Conservation (phyloP, 2,113 vertebrate genomes). For the Marmota flaviventris region DNA sequence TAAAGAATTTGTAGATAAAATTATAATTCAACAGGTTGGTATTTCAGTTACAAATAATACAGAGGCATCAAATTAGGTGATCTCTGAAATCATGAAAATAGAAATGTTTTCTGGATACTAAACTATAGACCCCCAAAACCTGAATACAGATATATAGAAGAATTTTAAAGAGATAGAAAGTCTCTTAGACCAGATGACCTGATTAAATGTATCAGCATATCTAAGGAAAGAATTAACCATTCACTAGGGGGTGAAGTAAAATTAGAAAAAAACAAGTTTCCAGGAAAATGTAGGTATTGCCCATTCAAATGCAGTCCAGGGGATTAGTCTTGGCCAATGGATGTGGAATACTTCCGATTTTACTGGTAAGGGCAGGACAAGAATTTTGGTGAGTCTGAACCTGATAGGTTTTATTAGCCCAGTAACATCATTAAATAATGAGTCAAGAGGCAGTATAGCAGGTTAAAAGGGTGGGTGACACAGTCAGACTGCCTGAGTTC, state of each 20-base stretch:
- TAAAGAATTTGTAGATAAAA: constrained; percentile 58
- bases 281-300: neutral
- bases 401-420: neutral
- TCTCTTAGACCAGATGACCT: neutral
- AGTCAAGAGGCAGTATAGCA: neutral
- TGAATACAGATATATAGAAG: neutral
- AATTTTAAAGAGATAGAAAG: constrained; percentile 6
- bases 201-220: constrained; percentile 25
- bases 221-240: neutral
- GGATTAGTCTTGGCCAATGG: neutral
- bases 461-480: neutral
- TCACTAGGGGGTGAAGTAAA: neutral
- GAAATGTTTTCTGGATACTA: constrained; percentile 57
- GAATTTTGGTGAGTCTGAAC: neutral
- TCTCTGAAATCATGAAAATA: neutral
- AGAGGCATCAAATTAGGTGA: constrained; percentile 7
- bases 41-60: constrained; percentile 55
- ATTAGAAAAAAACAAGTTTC: neutral
- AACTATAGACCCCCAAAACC: constrained; percentile 54
- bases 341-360: neutral
- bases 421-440: constrained; percentile 46
- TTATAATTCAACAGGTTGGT: constrained; percentile 32
- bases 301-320: neutral
- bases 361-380: neutral
- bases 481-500: neutral